phyloP scores from a whole-genome alignment of 2,797 vertebrate species.

The Pipistrellus nathusii region DNA sequence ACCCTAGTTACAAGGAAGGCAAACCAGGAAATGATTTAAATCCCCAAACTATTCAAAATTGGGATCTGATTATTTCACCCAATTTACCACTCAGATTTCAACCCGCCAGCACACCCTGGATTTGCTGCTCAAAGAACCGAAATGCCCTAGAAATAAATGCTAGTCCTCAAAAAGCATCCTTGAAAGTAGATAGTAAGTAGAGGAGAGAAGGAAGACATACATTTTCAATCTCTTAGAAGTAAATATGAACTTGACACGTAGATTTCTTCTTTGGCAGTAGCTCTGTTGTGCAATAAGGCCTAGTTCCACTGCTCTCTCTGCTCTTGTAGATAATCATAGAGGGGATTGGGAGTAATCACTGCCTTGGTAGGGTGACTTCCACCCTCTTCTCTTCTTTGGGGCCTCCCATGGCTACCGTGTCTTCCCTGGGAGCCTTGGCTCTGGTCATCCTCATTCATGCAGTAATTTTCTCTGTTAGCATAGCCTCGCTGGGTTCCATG shows the following conservation, averaged over 20 bases:
- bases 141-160: slow-evolving; percentile 8
- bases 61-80: slow-evolving; percentile 58
- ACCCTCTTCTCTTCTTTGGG: slow-evolving; percentile 58
- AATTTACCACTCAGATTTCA: slow-evolving; percentile 48
- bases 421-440: neutral
- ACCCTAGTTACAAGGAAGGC: neutral
- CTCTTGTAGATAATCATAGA: slow-evolving; percentile 71
- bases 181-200: neutral
- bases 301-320: slow-evolving; percentile 35
- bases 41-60: slow-evolving; percentile 44
- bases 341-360: neutral
- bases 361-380: neutral
- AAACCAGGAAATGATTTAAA: slow-evolving; percentile 67
- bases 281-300: neutral
- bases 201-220: neutral
- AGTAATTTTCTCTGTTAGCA: slow-evolving; percentile 4
- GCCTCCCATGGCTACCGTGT: neutral
- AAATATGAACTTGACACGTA: neutral
- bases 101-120: slow-evolving; percentile 10
- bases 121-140: neutral
- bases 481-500: neutral
- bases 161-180: slow-evolving; percentile 34
- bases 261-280: slow-evolving; percentile 8
- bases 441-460: neutral
- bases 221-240: slow-evolving; percentile 29